Conservation (phyloP, 2,797 vertebrate genomes). For the Carduelis carduelis region DNA sequence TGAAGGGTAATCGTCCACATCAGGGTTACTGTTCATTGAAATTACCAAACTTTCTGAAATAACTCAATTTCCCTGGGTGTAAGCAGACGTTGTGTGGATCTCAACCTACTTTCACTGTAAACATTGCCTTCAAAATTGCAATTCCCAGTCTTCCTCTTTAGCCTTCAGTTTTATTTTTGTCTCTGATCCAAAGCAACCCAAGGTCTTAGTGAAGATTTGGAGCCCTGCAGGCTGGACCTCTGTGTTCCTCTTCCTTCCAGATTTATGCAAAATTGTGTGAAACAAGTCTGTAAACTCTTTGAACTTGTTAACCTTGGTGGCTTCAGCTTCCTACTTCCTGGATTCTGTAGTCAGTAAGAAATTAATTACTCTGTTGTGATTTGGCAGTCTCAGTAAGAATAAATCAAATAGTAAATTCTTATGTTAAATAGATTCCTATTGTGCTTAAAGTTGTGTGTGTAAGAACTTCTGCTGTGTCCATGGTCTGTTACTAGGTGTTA, state of each 20-base stretch:
- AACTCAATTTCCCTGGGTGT: not conserved
- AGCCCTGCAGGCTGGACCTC: not conserved
- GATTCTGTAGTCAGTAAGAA: not conserved
- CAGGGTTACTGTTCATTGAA: not conserved
- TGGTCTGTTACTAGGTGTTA: not conserved
- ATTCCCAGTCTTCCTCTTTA: not conserved
- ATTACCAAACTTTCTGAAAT: not conserved
- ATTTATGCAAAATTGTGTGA: not conserved
- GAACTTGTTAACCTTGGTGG: not conserved
- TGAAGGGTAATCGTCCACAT: not conserved
- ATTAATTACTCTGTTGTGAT: not conserved
- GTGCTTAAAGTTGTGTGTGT: not conserved
- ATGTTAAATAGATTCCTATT: not conserved
- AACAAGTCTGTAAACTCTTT: not conserved
- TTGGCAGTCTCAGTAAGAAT: not conserved
- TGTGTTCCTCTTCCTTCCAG: not conserved
- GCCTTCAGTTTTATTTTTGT: accelerated
- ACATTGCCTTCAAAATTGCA: not conserved
- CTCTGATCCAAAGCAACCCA: not conserved
- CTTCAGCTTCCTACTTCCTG: not conserved
- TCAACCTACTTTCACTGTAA: not conserved
- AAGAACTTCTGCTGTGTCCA: not conserved
- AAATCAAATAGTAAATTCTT: not conserved
- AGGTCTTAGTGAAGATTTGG: not conserved
- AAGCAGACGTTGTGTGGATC: not conserved